Evolutionary conservation across 35 echinoderm and acorn worm genomes (phyloP).

Genomic region (Holothuria glaberrima): DNA sequence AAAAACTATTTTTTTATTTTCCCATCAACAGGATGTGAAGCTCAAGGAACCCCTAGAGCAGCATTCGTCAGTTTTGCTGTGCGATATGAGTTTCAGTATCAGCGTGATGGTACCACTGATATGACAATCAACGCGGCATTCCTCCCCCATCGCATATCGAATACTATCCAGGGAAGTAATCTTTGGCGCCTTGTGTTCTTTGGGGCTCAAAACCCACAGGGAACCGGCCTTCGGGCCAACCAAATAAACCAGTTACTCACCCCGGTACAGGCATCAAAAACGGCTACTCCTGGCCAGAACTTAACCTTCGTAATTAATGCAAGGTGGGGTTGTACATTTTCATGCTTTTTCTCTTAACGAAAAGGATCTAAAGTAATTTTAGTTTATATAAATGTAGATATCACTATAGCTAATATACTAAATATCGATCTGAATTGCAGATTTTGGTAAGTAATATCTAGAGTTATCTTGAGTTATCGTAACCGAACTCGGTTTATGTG

Average conservation of each 20-base stretch:
- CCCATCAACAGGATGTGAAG: no score
- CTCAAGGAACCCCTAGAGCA: neutral
- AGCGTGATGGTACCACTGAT: neutral
- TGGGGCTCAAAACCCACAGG: neutral
- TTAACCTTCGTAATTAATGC: neutral
- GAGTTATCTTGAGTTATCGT: no score
- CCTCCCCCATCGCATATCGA: neutral
- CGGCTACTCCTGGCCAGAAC: conserved; percentile 42
- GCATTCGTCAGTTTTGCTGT: conserved; percentile 36
- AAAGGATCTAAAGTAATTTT: no score
- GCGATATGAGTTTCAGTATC: neutral
- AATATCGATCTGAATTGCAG: no score
- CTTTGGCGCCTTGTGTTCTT: conserved; percentile 36
- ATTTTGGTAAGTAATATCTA: no score
- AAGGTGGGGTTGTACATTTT: neutral
- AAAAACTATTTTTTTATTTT: no score
- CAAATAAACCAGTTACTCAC: neutral
- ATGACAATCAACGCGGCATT: conserved; percentile 30
- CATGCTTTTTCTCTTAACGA: no score
- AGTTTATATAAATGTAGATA: no score
- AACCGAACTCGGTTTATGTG: no score
- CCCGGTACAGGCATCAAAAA: neutral
- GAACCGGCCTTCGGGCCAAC: neutral
- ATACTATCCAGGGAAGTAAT: conserved; percentile 9
- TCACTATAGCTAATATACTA: no score